A percentile compares a stretch with the other conserved stretches of the same genome.
These are phyloP conservation scores for Busseola fusca DNA, from an alignment of 2,888 invertebrate genomes.

Conservation along the genomic window DNA sequence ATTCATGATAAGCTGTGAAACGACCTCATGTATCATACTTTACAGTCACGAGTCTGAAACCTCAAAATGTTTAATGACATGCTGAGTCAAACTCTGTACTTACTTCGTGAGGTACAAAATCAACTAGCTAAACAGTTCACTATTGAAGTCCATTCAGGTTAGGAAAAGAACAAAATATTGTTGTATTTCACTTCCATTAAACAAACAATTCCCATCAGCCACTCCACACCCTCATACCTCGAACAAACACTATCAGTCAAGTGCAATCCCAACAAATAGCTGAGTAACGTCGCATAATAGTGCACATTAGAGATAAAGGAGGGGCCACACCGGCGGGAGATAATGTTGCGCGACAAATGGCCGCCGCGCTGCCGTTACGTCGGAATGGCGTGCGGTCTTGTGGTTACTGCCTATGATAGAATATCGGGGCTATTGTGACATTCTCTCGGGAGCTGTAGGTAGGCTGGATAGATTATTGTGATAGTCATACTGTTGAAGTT, in stretches of 20 bases:
- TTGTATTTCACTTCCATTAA: background rate
- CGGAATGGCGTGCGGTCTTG: slow-evolving; percentile 54
- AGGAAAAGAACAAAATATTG: background rate
- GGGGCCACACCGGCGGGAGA: slow-evolving; percentile 54
- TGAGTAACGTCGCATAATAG: slow-evolving; percentile 54
- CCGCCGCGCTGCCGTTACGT: slow-evolving; percentile 55
- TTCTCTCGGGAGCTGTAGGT: slow-evolving; percentile 23
- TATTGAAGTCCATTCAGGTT: background rate
- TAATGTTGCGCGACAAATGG: slow-evolving; percentile 66
- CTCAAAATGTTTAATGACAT: background rate
- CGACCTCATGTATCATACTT: background rate
- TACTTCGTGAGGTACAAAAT: background rate
- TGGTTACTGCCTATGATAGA: slow-evolving; percentile 47
- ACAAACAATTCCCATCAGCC: slow-evolving; percentile 10
- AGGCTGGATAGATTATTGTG: slow-evolving; percentile 2
- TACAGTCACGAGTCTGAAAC: background rate
- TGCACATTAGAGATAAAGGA: slow-evolving; percentile 62
- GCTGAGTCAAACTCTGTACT: background rate
- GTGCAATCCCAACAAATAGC: slow-evolving; percentile 53
- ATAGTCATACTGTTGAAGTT: background rate
- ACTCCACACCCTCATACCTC: slow-evolving; percentile 18
- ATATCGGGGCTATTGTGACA: slow-evolving; percentile 30
- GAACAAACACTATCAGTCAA: slow-evolving; percentile 42
- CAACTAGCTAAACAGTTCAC: background rate
- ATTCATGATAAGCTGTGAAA: background rate